phyloP scores from a whole-genome alignment of 2,113 vertebrate species.

The Hypanus sabinus region DNA sequence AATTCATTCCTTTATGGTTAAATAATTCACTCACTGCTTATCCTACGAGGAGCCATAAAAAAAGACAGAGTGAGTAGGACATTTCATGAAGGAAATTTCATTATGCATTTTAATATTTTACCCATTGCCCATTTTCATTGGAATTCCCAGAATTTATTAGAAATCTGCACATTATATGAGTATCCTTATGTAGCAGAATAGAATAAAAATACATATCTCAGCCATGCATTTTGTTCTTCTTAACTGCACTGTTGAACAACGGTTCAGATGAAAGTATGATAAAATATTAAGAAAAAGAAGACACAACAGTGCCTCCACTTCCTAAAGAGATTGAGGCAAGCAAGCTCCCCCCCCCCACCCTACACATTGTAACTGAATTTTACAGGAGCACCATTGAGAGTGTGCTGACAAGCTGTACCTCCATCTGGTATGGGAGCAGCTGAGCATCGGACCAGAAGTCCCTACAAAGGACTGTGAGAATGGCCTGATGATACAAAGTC shows the following conservation, averaged over 20 bases:
- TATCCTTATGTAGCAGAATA: neutral
- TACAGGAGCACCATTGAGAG: too few species aligned
- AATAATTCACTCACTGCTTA: constrained; percentile 49
- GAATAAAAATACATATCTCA: neutral
- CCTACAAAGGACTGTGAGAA: too few species aligned
- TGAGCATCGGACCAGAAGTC: too few species aligned
- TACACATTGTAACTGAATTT: too few species aligned
- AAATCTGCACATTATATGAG: neutral
- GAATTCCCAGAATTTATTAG: neutral
- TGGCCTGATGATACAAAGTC: too few species aligned
- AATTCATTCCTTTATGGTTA: constrained; percentile 49
- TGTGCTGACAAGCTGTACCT: too few species aligned
- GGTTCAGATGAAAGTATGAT: neutral
- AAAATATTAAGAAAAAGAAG: neutral
- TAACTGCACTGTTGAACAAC: too few species aligned
- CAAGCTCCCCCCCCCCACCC: too few species aligned
- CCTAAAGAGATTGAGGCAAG: too few species aligned
- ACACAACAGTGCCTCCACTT: neutral
- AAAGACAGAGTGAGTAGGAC: neutral
- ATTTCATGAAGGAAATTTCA: constrained; percentile 15
- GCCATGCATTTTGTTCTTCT: neutral
- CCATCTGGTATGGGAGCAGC: too few species aligned
- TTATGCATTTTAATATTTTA: constrained; percentile 17
- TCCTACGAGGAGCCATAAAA: constrained; percentile 10
- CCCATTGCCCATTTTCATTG: neutral